Evolutionary conservation across 2,888 invertebrate genomes (phyloP).

Genomic region (Isotomurus palustris): DNA sequence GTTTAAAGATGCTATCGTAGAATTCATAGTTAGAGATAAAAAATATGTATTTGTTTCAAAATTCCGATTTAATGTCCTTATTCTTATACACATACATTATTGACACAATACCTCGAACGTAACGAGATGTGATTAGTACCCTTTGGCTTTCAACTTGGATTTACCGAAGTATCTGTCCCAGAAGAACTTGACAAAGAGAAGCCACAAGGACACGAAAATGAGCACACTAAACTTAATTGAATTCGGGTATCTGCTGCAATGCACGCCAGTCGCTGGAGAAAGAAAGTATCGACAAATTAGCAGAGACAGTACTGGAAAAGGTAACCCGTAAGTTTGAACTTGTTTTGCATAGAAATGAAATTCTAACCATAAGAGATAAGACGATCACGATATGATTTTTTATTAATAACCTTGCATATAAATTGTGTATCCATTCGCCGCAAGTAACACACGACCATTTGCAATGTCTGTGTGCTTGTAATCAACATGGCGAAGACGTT

Average conservation of each 20-base stretch:
- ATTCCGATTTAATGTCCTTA: too few species aligned
- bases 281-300: neutral
- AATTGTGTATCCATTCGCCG: too few species aligned
- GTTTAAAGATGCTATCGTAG: too few species aligned
- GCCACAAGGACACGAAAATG: neutral
- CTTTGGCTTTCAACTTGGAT: neutral
- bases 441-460: constrained; percentile 94
- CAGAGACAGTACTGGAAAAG: neutral
- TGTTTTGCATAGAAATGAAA: too few species aligned
- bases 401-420: too few species aligned
- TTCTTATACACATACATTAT: too few species aligned
- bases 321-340: neutral
- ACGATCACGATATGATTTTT: too few species aligned
- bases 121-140: neutral
- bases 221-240: neutral
- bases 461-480: constrained; percentile 82
- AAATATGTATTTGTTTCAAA: too few species aligned
- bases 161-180: neutral
- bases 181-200: neutral
- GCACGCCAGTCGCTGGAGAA: too few species aligned
- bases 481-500: constrained; percentile 81
- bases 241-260: neutral
- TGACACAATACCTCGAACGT: too few species aligned
- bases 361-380: too few species aligned
- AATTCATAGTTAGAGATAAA: too few species aligned